Percentiles rank a stretch among this genome's conserved stretches.
Evolutionary conservation across 2,113 vertebrate genomes (phyloP).

Genomic region (Edolisoma coerulescens): DNA sequence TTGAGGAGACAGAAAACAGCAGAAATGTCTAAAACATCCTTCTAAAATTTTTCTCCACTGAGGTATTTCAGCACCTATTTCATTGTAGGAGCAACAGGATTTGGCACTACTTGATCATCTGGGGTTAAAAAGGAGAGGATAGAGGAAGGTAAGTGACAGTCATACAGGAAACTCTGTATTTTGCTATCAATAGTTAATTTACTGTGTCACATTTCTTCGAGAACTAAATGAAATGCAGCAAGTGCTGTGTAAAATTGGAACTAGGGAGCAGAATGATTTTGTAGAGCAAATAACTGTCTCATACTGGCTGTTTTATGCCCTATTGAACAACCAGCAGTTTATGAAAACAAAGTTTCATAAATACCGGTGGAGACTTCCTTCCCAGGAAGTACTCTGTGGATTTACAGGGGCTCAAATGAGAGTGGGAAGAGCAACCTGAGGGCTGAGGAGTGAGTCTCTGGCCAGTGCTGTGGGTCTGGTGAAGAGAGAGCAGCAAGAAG

Average conservation of each 20-base stretch:
- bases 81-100: not conserved
- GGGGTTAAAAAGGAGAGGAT: not conserved
- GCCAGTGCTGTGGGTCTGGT: not conserved
- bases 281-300: conserved; percentile 67
- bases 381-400: not conserved
- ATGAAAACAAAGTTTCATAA: conserved; percentile 67
- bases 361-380: not conserved
- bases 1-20: not conserved
- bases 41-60: not conserved
- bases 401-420: not conserved
- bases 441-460: not conserved
- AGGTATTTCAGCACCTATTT: not conserved
- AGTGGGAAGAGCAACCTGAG: not conserved
- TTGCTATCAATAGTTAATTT: conserved; percentile 61
- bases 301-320: conserved; percentile 65
- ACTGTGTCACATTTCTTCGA: conserved; percentile 59
- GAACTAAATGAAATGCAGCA: conserved; percentile 59
- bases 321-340: conserved; percentile 70
- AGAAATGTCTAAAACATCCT: not conserved
- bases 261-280: conserved; percentile 58
- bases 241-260: conserved; percentile 54
- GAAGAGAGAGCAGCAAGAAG: not conserved
- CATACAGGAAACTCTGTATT: not conserved
- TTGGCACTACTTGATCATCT: not conserved
- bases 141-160: not conserved